Evolutionary conservation across 1,140 invertebrate genomes (phyloP).

Genomic region (Daktulosphaira vitifoliae): DNA sequence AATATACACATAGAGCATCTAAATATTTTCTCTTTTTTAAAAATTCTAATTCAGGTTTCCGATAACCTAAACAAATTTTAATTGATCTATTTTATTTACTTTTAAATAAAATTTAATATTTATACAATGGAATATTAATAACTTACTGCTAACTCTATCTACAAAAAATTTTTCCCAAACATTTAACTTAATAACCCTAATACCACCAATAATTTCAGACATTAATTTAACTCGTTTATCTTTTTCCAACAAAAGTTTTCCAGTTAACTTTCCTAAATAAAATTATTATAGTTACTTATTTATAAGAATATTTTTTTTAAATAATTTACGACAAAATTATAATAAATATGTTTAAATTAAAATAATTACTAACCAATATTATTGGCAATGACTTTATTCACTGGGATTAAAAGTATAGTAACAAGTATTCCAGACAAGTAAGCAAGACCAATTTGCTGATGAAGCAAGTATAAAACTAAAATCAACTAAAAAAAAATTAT

Average conservation of each 20-base stretch:
- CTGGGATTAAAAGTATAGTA: conserved; percentile 79
- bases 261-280: conserved; percentile 55
- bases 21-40: conserved; percentile 85
- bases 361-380: conserved; percentile 61
- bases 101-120: conserved; percentile 15
- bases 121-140: neutral
- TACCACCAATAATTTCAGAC: conserved; percentile 77
- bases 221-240: conserved; percentile 82
- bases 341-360: neutral
- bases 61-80: conserved; percentile 47
- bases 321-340: neutral
- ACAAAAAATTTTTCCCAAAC: conserved; percentile 89
- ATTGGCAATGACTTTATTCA: conserved; percentile 84
- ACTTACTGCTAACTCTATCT: conserved; percentile 49
- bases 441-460: conserved; percentile 78
- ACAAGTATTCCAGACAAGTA: conserved; percentile 85
- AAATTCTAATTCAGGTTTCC: conserved; percentile 64
- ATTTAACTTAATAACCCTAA: conserved; percentile 83
- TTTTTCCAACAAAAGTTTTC: conserved; percentile 83
- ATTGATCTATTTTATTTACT: neutral
- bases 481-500: conserved; percentile 54
- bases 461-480: conserved; percentile 72
- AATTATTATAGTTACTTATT: conserved; percentile 6
- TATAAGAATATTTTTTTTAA: too few species aligned
- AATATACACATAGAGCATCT: conserved; percentile 96